Conservation (phyloP, 2,888 invertebrate species). For the Cistogaster globosa region DNA sequence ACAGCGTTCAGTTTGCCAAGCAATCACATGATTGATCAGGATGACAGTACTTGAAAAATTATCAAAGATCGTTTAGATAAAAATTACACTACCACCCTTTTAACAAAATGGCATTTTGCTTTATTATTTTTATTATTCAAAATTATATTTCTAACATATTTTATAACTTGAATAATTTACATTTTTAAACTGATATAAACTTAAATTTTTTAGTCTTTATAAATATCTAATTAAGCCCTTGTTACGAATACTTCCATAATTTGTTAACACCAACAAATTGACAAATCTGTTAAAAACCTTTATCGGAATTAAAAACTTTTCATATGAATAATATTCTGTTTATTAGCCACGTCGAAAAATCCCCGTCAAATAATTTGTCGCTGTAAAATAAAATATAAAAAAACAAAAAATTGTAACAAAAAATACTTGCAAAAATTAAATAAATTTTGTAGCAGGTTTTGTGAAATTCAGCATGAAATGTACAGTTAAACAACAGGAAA, state of each 20-base stretch:
- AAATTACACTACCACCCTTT: too few species aligned
- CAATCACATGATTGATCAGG: too few species aligned
- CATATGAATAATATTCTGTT: constrained; percentile 41
- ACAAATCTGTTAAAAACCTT: constrained; percentile 46
- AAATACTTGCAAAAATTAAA: constrained; percentile 20
- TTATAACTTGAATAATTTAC: too few species aligned
- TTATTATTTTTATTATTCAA: too few species aligned
- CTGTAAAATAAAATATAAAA: constrained; percentile 12
- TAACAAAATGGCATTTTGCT: too few species aligned
- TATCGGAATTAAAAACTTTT: constrained; percentile 50
- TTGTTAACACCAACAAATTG: constrained; percentile 28
- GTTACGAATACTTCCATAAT: constrained; percentile 13
- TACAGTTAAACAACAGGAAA: constrained; percentile 37
- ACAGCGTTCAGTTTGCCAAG: too few species aligned
- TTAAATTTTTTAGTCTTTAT: background rate
- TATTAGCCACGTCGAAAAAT: constrained; percentile 32
- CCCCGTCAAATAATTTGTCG: constrained; percentile 39
- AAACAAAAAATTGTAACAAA: background rate
- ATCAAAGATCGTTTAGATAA: too few species aligned
- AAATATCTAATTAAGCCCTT: background rate
- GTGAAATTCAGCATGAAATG: constrained; percentile 65
- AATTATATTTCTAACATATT: too few species aligned
- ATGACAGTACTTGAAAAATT: too few species aligned
- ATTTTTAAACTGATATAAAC: too few species aligned
- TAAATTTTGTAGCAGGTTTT: constrained; percentile 62